Base-by-base conservation (phyloP, 2,888 invertebrate genomes). In the Esperia sulphurella region DNA sequence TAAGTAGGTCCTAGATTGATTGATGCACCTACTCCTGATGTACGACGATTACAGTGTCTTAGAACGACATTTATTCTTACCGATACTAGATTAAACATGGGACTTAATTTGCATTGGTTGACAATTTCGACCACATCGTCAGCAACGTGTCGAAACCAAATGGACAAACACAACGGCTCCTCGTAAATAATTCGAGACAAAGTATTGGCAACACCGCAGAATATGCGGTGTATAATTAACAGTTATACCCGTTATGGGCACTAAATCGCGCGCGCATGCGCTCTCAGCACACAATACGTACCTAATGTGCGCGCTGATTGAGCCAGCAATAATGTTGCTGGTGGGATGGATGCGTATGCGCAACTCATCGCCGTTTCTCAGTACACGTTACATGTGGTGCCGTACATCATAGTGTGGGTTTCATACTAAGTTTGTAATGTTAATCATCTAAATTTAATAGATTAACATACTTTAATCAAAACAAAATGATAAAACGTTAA, bases 221-320 rank as follows among this genome's bases (percentile, higher is more conserved):
- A 65, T 66, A 65, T 76, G 67, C 67, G 68, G 75, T 71, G 73
- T 80, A 84, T 84, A 85, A 86, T 85, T 87, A 86, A 80, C 83
- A 82, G 83, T 80, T 79, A 76, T 74, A 71, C 71, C 69, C 64
- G 73, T 76, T 79, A 83, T 78, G 79, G 83, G 75, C 72, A 73
- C 70, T 84, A 83, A 82, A n/a, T n/a, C 81, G 82, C 79, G 83
- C 66, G 65, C 58, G 49, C 54, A 12, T 40, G 62, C 66, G 71
- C 74, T 58, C 66, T 71, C 72, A 81, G 81, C 40, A 31, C 10
- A 84, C 83, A 83, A 84, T 83, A 76, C 70, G 67, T 80, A 82
- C 80, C 79, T 81, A 81, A 83, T 78, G 73, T 71, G 64, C 61
- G 68, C 67, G 71, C 64, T 75, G 78, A 77, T 76, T 75, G 77